Conservation (phyloP, 1,140 invertebrate species). For the roundworm (Caenorhabditis elegans) region DNA sequence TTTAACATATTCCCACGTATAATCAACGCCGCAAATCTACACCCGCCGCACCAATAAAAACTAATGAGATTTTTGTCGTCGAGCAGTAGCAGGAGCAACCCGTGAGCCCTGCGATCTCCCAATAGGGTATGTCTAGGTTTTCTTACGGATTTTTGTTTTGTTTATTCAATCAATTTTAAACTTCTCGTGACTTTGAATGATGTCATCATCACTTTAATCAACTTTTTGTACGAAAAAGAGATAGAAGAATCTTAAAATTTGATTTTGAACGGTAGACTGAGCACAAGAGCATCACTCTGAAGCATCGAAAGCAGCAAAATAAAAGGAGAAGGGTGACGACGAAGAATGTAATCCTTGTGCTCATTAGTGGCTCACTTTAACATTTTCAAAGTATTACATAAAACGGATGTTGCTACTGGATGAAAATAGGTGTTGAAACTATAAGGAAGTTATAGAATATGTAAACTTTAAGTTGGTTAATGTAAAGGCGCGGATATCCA, state of each 20-base stretch:
- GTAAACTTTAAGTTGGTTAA: too few species aligned
- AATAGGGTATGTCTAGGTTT: too few species aligned
- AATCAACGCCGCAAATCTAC: background rate
- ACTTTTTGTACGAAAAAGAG: constrained; percentile 10
- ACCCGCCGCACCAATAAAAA: background rate
- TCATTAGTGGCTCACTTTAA: background rate
- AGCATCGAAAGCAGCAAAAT: too few species aligned
- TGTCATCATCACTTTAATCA: background rate
- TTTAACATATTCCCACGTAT: background rate
- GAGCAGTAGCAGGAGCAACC: too few species aligned
- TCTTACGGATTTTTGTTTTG: too few species aligned
- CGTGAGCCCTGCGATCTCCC: too few species aligned
- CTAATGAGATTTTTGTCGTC: constrained; percentile 24
- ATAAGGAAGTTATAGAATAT: too few species aligned
- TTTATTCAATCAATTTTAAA: too few species aligned
- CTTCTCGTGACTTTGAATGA: too few species aligned
- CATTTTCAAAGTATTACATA: background rate
- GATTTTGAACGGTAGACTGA: constrained; percentile 27
- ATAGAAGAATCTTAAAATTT: background rate
- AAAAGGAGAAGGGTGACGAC: background rate
- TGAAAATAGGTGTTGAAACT: background rate
- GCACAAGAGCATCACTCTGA: background rate
- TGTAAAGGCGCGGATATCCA: too few species aligned
- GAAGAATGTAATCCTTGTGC: background rate
- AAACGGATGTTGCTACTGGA: background rate